Evolutionary conservation across 2,797 vertebrate species (phyloP), one percentile per base, ranked within the genome.

Genomic region (Paramormyrops hopkinsi): DNA sequence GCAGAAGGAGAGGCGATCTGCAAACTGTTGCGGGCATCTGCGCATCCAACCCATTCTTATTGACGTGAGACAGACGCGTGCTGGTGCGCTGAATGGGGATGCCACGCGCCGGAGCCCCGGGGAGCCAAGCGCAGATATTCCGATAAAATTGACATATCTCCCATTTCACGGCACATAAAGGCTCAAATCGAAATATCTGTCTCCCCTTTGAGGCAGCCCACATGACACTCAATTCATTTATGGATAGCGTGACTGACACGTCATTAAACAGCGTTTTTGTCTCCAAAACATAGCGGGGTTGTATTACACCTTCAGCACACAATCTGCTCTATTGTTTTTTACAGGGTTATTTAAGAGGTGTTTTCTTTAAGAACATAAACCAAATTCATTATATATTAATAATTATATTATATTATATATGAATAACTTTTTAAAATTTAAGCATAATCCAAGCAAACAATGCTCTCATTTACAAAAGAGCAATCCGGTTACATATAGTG

Each of bases 21-120:
- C 48, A 83, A 89, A 89, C 88, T 89, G 79, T 84, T 83, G 86
- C 59, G 44, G 86, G 22, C 89, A 90, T 86, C 89, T 90, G 89
- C 41, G 65, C 86, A 62, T 90, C 69, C n/a, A 59, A 11, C 86
- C 89, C 65, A 48, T 59, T 41, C 37, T 82, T 50, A 90, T 88
- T 88, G 89, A 84, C 54, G 89, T 76, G 86, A 50, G 89, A 84
- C 87, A 79, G 87, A 85, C 89, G 89, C 89, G 89, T 88, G 89
- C 89, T 82, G 89, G n/a, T 87, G 48, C 65, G 51, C n/a, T 87
- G 69, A 88, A 83, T 88, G 53, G 73, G 29, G 87, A 51, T 88
- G 87, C 79, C 89, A 90, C 87, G 89, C 79, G 89, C 56, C 76
- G 56, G 76, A 88, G 41, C 87, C 87, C 87, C 59, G 25, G 89